These are phyloP conservation scores for Orgyia antiqua DNA, from an alignment of 2,888 invertebrate genomes.

Conservation along the genomic window DNA sequence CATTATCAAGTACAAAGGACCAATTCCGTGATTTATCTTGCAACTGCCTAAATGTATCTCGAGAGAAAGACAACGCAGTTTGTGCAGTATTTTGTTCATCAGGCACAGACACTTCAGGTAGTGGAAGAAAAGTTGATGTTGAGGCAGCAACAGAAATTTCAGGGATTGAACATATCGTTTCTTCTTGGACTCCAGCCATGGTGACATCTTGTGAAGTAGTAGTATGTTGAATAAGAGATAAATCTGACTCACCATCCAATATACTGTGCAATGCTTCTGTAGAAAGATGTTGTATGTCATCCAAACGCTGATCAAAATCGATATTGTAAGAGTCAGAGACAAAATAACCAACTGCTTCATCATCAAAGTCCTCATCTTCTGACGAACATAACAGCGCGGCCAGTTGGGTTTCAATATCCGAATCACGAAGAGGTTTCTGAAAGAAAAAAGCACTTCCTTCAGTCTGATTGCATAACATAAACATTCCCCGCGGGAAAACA, in stretches of 20 bases:
- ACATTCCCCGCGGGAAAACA: slow-evolving; percentile 5
- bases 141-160: slow-evolving; percentile 10
- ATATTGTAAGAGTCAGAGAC: slow-evolving; percentile 8
- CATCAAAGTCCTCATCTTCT: slow-evolving; percentile 11
- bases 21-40: neutral
- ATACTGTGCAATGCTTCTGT: slow-evolving; percentile 13
- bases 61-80: neutral
- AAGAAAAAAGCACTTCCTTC: slow-evolving; percentile 5
- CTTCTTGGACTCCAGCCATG: slow-evolving; percentile 7
- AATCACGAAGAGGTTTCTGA: slow-evolving; percentile 12
- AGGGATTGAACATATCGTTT: slow-evolving; percentile 10
- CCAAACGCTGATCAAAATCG: slow-evolving; percentile 14
- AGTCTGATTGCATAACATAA: slow-evolving; percentile 5
- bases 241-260: slow-evolving; percentile 15
- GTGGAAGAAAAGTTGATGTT: slow-evolving; percentile 7
- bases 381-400: slow-evolving; percentile 8
- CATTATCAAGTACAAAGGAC: slow-evolving; percentile 5
- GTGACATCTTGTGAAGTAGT: slow-evolving; percentile 11
- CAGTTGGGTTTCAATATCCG: slow-evolving; percentile 11
- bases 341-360: slow-evolving; percentile 12
- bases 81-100: no score
- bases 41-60: neutral
- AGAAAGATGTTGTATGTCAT: slow-evolving; percentile 15
- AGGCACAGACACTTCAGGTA: slow-evolving; percentile 8
- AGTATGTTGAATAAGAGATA: slow-evolving; percentile 13